phyloP scores from a whole-genome alignment of 1,140 invertebrate genomes.

The Schlechtendalia chinensis region DNA sequence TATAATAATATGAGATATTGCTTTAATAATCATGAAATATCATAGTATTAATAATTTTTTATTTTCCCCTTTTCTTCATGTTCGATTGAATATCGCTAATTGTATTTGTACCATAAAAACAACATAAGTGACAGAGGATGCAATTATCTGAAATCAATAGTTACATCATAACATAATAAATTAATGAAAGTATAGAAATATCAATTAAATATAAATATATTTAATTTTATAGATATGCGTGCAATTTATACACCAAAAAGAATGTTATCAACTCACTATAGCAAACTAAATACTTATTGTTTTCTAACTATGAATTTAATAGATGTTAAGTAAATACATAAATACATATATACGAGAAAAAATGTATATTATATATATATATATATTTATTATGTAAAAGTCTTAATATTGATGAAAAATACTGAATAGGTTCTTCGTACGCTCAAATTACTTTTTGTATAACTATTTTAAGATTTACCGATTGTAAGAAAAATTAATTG shows the following conservation, averaged over 20 bases:
- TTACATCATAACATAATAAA: background rate
- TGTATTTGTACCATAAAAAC: conserved; percentile 27
- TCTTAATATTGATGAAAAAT: background rate
- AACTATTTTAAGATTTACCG: too few species aligned
- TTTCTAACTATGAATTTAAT: too few species aligned
- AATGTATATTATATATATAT: background rate
- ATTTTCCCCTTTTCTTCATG: background rate
- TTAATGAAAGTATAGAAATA: too few species aligned
- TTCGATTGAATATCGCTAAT: background rate
- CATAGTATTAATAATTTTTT: background rate
- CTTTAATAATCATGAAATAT: too few species aligned
- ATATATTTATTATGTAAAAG: too few species aligned
- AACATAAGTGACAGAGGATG: background rate
- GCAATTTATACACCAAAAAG: too few species aligned
- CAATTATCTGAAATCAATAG: conserved; percentile 21
- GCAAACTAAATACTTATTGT: background rate
- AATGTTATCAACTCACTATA: background rate
- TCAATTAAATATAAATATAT: too few species aligned
- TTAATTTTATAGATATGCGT: background rate
- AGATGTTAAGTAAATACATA: too few species aligned
- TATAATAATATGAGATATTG: too few species aligned
- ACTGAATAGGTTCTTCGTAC: too few species aligned
- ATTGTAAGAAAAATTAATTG: too few species aligned
- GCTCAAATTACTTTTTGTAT: too few species aligned
- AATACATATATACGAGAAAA: background rate